Percentiles rank a stretch among this genome's conserved stretches.
Evolutionary conservation across 2,113 vertebrate species (phyloP).

Genomic region (Zapus hudsonius): DNA sequence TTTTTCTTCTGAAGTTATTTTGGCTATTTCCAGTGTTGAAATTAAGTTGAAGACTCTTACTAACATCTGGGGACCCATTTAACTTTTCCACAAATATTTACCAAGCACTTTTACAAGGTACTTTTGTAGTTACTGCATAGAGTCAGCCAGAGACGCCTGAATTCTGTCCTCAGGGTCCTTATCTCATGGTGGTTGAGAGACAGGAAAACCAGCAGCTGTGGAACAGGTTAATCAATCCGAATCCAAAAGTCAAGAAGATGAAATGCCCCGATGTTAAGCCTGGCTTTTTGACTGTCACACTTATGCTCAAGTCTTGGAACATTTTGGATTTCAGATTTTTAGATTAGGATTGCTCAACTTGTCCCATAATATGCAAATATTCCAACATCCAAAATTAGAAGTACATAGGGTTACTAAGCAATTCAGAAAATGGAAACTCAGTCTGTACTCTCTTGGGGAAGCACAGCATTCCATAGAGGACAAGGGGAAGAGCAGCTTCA

Average conservation of each 20-base stretch:
- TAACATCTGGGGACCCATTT: neutral
- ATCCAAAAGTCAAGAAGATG: neutral
- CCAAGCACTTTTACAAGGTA: neutral
- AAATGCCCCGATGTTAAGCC: neutral
- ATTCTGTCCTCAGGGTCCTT: neutral
- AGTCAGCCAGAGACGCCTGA: neutral
- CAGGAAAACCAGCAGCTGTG: neutral
- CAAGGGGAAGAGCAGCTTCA: too few species aligned
- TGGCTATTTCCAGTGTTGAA: constrained; percentile 16
- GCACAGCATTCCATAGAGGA: neutral
- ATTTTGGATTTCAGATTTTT: neutral
- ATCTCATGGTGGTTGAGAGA: too few species aligned
- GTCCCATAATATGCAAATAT: neutral
- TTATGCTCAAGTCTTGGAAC: neutral
- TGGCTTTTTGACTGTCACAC: too few species aligned
- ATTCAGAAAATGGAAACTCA: neutral
- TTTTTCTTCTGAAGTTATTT: neutral
- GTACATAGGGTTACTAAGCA: neutral
- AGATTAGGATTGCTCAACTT: neutral
- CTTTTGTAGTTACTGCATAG: neutral
- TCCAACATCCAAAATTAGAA: neutral
- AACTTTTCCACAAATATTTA: constrained; percentile 6
- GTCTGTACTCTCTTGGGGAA: neutral
- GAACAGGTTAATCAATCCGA: neutral
- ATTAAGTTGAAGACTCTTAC: neutral